Conservation (phyloP, 2,797 vertebrate species). For the Danio albolineatus region DNA sequence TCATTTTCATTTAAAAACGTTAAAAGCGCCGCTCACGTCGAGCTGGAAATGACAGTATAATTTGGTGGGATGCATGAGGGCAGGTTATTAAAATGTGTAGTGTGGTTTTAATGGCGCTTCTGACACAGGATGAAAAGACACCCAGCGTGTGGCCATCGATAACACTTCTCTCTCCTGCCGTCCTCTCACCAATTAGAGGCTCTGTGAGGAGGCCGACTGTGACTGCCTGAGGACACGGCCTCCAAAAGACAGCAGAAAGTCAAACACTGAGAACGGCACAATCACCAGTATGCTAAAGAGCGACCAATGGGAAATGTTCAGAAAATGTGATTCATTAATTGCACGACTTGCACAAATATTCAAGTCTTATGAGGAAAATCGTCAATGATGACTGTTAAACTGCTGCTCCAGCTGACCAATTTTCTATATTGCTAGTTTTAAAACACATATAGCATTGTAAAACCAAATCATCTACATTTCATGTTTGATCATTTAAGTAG, state of each 20-base stretch:
- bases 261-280: conserved; percentile 12
- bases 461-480: neutral
- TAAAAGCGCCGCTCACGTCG: conserved; percentile 42
- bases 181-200: conserved; percentile 54
- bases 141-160: conserved; percentile 65
- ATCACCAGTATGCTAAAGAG: conserved; percentile 13
- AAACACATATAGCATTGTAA: neutral
- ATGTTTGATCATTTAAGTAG: neutral
- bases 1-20: conserved; percentile 41
- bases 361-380: neutral
- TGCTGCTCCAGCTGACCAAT: neutral
- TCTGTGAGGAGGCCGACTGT: conserved; percentile 31
- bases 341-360: neutral
- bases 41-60: conserved; percentile 39
- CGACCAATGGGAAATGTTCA: neutral
- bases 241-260: conserved; percentile 39
- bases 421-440: neutral
- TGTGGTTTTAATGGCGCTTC: conserved; percentile 70
- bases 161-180: conserved; percentile 75
- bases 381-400: neutral
- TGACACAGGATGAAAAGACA: conserved; percentile 69
- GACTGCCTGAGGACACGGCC: conserved; percentile 10
- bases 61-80: conserved; percentile 40
- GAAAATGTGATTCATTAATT: neutral
- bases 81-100: conserved; percentile 65